These are phyloP conservation scores for Propsilocerus akamusi DNA, from an alignment of 1,140 invertebrate species.

Conservation along the genomic window DNA sequence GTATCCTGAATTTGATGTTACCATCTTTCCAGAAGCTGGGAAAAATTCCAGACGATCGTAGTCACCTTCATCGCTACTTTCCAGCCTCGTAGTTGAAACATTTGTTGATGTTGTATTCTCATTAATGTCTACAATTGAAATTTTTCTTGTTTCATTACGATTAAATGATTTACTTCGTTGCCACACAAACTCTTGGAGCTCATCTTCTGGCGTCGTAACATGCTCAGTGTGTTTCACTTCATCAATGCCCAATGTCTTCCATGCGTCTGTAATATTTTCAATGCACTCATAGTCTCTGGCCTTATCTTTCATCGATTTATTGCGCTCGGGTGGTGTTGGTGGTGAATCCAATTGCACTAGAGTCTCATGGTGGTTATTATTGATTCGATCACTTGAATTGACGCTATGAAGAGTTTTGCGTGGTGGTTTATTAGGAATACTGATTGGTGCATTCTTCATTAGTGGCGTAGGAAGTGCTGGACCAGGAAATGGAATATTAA, in stretches of 20 bases:
- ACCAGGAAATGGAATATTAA: slow-evolving; percentile 15
- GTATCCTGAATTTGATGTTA: slow-evolving; percentile 42
- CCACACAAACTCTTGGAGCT: slow-evolving; percentile 16
- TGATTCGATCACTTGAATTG: neutral
- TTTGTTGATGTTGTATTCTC: slow-evolving; percentile 12
- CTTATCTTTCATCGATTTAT: neutral
- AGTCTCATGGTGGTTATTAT: slow-evolving; percentile 10
- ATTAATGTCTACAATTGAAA: slow-evolving; percentile 7
- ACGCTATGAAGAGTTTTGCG: slow-evolving; percentile 15
- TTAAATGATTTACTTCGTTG: slow-evolving; percentile 18
- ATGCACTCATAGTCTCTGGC: slow-evolving; percentile 22
- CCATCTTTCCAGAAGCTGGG: slow-evolving; percentile 46
- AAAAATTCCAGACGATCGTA: slow-evolving; percentile 68
- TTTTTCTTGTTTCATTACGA: slow-evolving; percentile 13
- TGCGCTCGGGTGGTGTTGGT: neutral
- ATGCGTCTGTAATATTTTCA: slow-evolving; percentile 39
- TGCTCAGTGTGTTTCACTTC: slow-evolving; percentile 42
- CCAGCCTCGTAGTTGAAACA: slow-evolving; percentile 18
- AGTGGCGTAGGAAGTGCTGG: neutral
- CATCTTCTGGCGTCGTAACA: slow-evolving; percentile 17
- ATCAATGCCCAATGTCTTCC: slow-evolving; percentile 56
- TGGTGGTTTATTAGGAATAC: slow-evolving; percentile 21
- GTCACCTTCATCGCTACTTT: slow-evolving; percentile 13
- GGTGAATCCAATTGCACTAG: slow-evolving; percentile 6
- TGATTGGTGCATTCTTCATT: slow-evolving; percentile 6